These are phyloP conservation scores for Glaucomys volans DNA, from an alignment of 2,113 vertebrate genomes.

Conservation along the genomic window DNA sequence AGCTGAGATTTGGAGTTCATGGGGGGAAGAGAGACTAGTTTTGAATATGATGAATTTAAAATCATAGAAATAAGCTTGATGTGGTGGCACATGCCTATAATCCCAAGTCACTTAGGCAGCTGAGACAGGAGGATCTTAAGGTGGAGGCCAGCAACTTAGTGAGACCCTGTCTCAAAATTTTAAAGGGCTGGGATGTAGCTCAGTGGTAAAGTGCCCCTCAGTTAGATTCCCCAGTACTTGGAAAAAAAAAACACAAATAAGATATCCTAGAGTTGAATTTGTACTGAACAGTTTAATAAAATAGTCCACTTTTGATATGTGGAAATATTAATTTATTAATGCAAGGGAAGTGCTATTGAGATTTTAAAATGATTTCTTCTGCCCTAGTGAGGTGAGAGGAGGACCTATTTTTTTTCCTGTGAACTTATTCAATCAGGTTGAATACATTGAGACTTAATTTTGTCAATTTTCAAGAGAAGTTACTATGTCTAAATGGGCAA, in stretches of 20 bases:
- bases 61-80: background rate
- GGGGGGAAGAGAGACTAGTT: background rate
- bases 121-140: too few relatives aligned
- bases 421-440: constrained; percentile 62
- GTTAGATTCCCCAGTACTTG: too few relatives aligned
- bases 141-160: too few relatives aligned
- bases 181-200: too few relatives aligned
- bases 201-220: too few relatives aligned
- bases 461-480: constrained; percentile 59
- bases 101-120: too few relatives aligned
- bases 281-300: background rate
- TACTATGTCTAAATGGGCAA: constrained; percentile 36
- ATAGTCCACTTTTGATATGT: constrained; percentile 26
- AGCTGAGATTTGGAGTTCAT: background rate
- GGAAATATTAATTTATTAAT: constrained; percentile 61
- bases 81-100: too few relatives aligned
- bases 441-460: constrained; percentile 51
- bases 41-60: constrained; percentile 48
- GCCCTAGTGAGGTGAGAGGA: constrained; percentile 24
- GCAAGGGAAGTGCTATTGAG: background rate
- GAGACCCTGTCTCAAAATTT: too few relatives aligned
- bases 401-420: constrained; percentile 50
- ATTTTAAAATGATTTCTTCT: constrained; percentile 60
- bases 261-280: constrained; percentile 37
- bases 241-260: background rate